Evolutionary conservation across 2,113 vertebrate species (phyloP).

Genomic region (Ceratotherium simum): DNA sequence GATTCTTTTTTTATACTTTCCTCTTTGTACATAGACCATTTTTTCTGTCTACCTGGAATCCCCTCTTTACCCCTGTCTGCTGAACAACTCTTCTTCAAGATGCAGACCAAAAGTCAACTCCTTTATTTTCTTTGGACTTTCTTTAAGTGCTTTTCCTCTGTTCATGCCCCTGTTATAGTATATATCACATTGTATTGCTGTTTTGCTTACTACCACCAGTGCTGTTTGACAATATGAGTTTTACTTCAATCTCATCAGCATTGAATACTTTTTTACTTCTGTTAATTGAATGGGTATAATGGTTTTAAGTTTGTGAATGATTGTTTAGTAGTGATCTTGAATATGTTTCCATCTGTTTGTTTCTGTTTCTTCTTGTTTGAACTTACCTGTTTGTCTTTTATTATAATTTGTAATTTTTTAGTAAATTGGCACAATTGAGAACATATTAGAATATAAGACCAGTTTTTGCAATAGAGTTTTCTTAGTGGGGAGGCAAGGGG

Average conservation of each 20-base stretch:
- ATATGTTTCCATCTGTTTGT: constrained; percentile 41
- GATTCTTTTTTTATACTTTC: not conserved
- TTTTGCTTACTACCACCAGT: constrained; percentile 2
- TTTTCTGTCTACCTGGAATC: not conserved
- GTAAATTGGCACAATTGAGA: constrained; percentile 24
- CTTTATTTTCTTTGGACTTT: constrained; percentile 33
- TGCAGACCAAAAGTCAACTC: not conserved
- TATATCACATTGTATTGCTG: not conserved
- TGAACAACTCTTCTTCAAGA: not conserved
- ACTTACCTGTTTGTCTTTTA: not conserved
- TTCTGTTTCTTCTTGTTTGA: constrained; percentile 18
- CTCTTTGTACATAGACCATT: not conserved
- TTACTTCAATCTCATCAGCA: not conserved
- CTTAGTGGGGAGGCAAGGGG: not conserved
- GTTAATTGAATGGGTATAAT: not conserved
- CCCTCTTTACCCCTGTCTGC: not conserved
- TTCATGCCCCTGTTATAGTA: not conserved
- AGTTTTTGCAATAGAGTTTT: constrained; percentile 53
- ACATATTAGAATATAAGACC: constrained; percentile 14
- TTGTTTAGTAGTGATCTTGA: constrained; percentile 19
- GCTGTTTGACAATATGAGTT: not conserved
- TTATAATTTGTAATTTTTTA: constrained; percentile 13
- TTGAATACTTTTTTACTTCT: constrained; percentile 29
- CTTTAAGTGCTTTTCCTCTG: not conserved
- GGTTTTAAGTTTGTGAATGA: constrained; percentile 20